phyloP scores from a whole-genome alignment of 2,888 invertebrate genomes.

The Cataglyphis altisquamis region DNA sequence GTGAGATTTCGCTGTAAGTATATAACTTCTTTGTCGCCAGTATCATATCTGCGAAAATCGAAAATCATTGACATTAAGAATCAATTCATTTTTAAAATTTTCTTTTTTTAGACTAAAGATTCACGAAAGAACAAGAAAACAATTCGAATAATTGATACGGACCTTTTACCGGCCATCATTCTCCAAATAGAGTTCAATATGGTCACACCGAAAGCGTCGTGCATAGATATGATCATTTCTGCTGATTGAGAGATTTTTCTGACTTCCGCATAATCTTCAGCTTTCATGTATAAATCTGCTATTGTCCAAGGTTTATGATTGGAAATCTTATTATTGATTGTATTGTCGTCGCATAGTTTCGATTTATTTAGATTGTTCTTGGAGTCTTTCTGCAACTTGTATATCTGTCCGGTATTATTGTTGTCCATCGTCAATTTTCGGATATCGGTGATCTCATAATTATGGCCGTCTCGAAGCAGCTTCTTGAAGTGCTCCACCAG shows the following conservation, averaged over 20 bases:
- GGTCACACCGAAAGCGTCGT: conserved; percentile 92
- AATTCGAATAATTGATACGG: neutral
- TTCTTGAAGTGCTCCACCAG: conserved; percentile 88
- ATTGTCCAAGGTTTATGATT: conserved; percentile 63
- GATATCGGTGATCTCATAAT: conserved; percentile 9
- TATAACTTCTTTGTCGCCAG: conserved; percentile 90
- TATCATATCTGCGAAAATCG: conserved; percentile 57
- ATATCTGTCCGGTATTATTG: conserved; percentile 76
- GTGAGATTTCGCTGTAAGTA: conserved; percentile 90
- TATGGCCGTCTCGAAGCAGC: conserved; percentile 45
- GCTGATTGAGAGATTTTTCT: conserved; percentile 72
- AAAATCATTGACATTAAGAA: conserved; percentile 16
- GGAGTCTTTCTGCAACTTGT: conserved; percentile 73
- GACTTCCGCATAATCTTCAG: conserved; percentile 79
- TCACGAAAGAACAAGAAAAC: neutral
- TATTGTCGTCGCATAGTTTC: neutral
- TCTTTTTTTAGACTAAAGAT: neutral
- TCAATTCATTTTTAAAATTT: neutral
- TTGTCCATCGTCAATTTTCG: conserved; percentile 50
- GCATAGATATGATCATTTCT: conserved; percentile 89
- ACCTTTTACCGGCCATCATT: conserved; percentile 92
- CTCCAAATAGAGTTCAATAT: conserved; percentile 94
- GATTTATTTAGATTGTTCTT: conserved; percentile 52
- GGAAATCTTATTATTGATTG: neutral
- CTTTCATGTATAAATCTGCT: conserved; percentile 82